phyloP scores from a whole-genome alignment of 2,797 vertebrate species.

The Vultur gryphus region DNA sequence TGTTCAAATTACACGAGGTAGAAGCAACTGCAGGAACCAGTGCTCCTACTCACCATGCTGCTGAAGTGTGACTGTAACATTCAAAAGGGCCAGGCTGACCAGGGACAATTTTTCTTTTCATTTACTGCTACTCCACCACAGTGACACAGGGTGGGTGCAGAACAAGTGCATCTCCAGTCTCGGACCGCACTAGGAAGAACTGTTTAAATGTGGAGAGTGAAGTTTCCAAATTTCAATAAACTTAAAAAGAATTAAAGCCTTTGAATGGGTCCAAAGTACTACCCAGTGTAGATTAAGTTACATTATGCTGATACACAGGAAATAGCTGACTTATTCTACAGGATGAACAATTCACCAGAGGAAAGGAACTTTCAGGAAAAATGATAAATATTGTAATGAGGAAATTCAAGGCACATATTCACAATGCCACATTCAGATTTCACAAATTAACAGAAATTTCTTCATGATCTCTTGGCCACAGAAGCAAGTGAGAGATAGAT shows the following conservation, averaged over 20 bases:
- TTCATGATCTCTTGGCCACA: background rate
- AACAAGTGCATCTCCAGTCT: background rate
- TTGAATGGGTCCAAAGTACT: background rate
- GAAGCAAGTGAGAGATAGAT: background rate
- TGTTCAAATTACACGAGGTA: background rate
- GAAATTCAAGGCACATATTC: constrained; percentile 44
- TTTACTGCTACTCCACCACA: background rate
- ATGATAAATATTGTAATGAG: constrained; percentile 58
- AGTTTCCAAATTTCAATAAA: background rate
- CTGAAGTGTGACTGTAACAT: background rate
- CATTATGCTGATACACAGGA: constrained; percentile 42
- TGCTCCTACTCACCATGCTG: background rate
- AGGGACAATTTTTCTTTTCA: background rate
- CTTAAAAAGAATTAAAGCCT: background rate
- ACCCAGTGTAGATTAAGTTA: background rate
- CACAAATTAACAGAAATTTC: background rate
- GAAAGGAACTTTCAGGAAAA: constrained; percentile 59
- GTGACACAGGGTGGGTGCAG: background rate
- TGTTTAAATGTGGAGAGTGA: background rate
- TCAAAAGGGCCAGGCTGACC: background rate
- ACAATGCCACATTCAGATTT: constrained; percentile 21
- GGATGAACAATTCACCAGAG: constrained; percentile 59
- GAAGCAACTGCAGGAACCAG: background rate
- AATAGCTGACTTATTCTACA: constrained; percentile 55
- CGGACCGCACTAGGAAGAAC: background rate